Evolutionary conservation across 2,888 invertebrate genomes (phyloP), one percentile per base, ranked within the genome.

Genomic region (Acrobeloides nanus): DNA sequence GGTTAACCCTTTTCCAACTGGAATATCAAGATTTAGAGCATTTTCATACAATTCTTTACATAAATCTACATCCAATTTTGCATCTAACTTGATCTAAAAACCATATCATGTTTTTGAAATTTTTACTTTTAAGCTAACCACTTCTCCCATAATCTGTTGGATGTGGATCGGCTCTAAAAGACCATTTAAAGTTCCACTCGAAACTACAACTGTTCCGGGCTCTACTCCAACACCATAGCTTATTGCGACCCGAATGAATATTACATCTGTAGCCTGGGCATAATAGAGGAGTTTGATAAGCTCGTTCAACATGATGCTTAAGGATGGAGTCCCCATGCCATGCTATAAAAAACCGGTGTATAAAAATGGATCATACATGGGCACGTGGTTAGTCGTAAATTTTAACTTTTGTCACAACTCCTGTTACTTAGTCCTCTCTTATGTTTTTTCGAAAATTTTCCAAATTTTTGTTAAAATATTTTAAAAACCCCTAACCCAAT

Each of bases 241-340:
- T 0, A 93, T 95, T 1, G 84, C 84, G 69, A 95, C 84, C 59
- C 95, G 82, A 78, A 93, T 85, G 81, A 93, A 90, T 34, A 50
- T 59, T 26, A 92, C 89, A 75, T 89, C 87, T 53, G 81, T 81
- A 55, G 83, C 85, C 74, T 82, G 84, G 32, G 95, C 89, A 75
- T 89, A 87, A 76, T 86, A 85, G 84, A 97, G 86, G 66, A 97
- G 79, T 78, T 97, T 97, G 74, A 93, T 88, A 55, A 90, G 80
- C 79, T 97, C 95, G 75, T 93, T 89, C 49, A 97, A 82, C 45
- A 95, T 80, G 62, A 97, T 92, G 43, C 89, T 87, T 46, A 93
- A 83, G 0, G 95, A 95, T 4, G 95, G 90, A 45, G 88, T 85
- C 4, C 95, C 97, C 87, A 97, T 97, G 48, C 95, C 97, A 74